Evolutionary conservation across 2,888 invertebrate species (phyloP), one percentile per base, ranked within the genome.

Genomic region (Drosophila mettleri): DNA sequence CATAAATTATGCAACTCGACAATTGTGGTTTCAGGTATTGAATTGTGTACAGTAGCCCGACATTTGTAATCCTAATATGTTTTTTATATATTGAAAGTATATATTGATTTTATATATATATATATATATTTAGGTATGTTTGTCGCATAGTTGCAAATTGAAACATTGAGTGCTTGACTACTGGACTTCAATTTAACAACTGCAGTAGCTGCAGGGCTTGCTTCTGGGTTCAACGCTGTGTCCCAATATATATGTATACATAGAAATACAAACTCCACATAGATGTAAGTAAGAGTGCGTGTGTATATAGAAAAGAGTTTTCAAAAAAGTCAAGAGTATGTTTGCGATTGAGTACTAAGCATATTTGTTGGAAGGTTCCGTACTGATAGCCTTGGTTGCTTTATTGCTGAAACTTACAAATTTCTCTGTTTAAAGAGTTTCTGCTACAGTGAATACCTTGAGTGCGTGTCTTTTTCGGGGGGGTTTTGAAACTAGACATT

Each of bases 311-410:
- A 77, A 64, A 54, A 61, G 29, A 68, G 69, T 43, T n/a, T 59
- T 68, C 54, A 46, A 80, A 76, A 76, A 68, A 66, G 54, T 59
- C 62, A 48, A 29, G 62, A 10, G 24, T 67, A 62, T 29, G 39
- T 24, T 24, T 33, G n/a, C 27, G 16, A 46, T 16, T 18, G 8
- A 43, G 36, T 53, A 54, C 57, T 69, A 74, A 48, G 58, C 64
- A 58, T 59, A 48, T 51, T 60, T 71, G 52, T 58, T 89, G 90
- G 90, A 89, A 90, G 88, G 90, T 88, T 86, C 76, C 74, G 79
- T 83, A 88, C 90, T 90, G 90, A 89, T 87, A 90, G 90, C 86
- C 74, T 75, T 63, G 71, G 73, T 76, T 80, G 52, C 41, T 48
- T 33, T 71, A 27, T 41, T 34, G 18, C 70, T 69, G 72, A 77